phyloP scores from a whole-genome alignment of 2,888 invertebrate genomes.

The Chorisops tibialis region DNA sequence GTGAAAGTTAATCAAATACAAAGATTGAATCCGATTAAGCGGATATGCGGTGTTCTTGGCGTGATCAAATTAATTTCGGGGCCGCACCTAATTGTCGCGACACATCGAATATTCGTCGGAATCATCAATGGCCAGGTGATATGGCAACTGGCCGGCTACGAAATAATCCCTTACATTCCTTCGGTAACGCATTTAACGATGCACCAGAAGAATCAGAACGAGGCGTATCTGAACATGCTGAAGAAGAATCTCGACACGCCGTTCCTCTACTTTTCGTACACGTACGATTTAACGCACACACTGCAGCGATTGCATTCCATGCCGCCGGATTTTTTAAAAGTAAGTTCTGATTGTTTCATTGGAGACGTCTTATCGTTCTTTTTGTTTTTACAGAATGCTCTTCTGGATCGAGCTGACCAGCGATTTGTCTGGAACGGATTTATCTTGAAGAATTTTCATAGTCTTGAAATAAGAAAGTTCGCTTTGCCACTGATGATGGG shows the following conservation, averaged over 20 bases:
- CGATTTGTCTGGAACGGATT: conserved; percentile 93
- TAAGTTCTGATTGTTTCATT: conserved; percentile 39
- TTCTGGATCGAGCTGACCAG: conserved; percentile 76
- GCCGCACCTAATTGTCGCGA: conserved; percentile 83
- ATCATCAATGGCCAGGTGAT: conserved; percentile 75
- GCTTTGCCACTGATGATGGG: conserved; percentile 89
- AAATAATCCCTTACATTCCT: conserved; percentile 81
- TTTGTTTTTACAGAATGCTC: conserved; percentile 59
- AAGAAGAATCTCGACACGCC: conserved; percentile 78
- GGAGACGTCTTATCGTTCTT: not conserved
- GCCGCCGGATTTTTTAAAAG: conserved; percentile 75
- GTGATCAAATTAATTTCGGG: conserved; percentile 80
- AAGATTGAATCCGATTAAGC: conserved; percentile 59
- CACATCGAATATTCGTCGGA: conserved; percentile 75
- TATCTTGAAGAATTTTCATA: conserved; percentile 72
- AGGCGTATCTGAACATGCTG: conserved; percentile 79
- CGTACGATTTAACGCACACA: conserved; percentile 89
- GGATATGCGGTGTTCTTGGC: conserved; percentile 87
- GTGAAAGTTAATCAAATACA: conserved; percentile 63
- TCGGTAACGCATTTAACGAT: conserved; percentile 80
- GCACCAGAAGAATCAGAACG: conserved; percentile 80
- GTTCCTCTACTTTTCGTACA: conserved; percentile 89
- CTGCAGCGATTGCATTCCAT: conserved; percentile 83
- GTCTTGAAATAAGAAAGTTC: conserved; percentile 72
- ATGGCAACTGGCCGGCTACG: conserved; percentile 74